Percentiles rank a stretch among this genome's conserved stretches.
phyloP scores from a whole-genome alignment of 2,888 invertebrate genomes.

The Trachelus tabidus region DNA sequence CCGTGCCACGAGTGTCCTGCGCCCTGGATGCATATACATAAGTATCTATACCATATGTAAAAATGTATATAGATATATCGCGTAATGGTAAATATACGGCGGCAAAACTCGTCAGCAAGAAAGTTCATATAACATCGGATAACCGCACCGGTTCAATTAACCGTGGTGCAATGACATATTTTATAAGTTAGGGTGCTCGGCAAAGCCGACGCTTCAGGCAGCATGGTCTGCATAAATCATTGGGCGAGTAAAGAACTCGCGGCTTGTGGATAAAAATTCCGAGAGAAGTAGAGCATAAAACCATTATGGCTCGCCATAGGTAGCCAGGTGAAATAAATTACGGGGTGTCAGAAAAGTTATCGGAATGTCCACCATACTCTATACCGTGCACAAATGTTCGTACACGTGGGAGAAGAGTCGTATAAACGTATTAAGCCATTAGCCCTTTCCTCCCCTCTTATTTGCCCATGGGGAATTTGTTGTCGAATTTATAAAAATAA shows the following conservation, averaged over 20 bases:
- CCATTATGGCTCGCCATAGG: conserved; percentile 14
- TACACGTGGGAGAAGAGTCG: background rate
- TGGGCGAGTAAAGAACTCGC: conserved; percentile 11
- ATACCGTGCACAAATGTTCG: background rate
- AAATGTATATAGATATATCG: too few species aligned
- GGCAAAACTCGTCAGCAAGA: too few species aligned
- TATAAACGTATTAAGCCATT: background rate
- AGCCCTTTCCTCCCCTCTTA: too few species aligned
- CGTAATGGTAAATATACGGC: too few species aligned
- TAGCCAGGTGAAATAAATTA: conserved; percentile 12
- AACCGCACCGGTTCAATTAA: conserved; percentile 16
- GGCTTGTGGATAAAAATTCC: conserved; percentile 8
- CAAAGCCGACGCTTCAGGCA: background rate
- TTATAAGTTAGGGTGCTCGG: conserved; percentile 7
- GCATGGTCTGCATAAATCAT: conserved; percentile 9
- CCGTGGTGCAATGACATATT: conserved; percentile 10
- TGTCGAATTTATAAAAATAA: too few species aligned
- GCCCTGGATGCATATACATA: too few species aligned
- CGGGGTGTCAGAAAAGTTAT: conserved; percentile 14
- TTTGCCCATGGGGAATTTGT: too few species aligned
- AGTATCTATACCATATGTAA: too few species aligned
- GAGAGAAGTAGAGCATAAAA: conserved; percentile 20
- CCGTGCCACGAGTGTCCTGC: too few species aligned
- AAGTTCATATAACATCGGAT: conserved; percentile 1
- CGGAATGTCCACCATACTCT: conserved; percentile 8